These are phyloP conservation scores for Drosophila multiciliata DNA, from an alignment of 2,888 invertebrate genomes.

Conservation along the genomic window DNA sequence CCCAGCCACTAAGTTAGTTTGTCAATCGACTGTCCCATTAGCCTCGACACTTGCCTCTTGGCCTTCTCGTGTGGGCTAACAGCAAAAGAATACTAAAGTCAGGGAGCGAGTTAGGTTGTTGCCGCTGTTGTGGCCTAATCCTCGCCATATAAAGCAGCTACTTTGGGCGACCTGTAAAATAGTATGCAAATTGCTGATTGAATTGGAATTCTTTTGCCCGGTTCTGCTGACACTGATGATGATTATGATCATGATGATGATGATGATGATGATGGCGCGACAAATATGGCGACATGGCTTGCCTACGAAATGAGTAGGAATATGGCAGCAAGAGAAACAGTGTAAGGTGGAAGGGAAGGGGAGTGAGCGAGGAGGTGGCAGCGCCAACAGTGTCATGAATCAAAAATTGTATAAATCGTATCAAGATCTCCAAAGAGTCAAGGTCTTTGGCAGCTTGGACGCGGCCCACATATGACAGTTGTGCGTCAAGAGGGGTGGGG, in stretches of 20 bases:
- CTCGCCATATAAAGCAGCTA: conserved; percentile 64
- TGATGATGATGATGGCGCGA: conserved; percentile 33
- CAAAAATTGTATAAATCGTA: conserved; percentile 77
- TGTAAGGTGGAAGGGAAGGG: not conserved
- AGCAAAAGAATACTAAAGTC: not conserved
- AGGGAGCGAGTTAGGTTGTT: conserved; percentile 13
- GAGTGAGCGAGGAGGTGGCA: not conserved
- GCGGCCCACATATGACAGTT: conserved; percentile 47
- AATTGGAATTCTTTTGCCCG: conserved; percentile 58
- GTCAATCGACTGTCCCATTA: conserved; percentile 76
- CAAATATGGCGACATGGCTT: conserved; percentile 72
- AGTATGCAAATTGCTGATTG: conserved; percentile 75
- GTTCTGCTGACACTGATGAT: conserved; percentile 5
- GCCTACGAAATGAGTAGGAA: conserved; percentile 68
- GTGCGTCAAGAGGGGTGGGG: not conserved
- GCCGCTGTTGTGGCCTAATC: conserved; percentile 46
- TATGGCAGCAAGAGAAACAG: not conserved
- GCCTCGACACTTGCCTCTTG: conserved; percentile 64
- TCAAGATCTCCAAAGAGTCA: conserved; percentile 73
- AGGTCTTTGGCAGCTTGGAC: conserved; percentile 66
- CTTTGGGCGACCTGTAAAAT: conserved; percentile 58
- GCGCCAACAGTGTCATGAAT: conserved; percentile 63
- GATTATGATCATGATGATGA: not conserved
- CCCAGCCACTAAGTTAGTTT: conserved; percentile 60
- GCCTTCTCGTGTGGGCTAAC: conserved; percentile 9